Conservation (phyloP, 2,113 vertebrate genomes). For the Stictonetta naevosa region DNA sequence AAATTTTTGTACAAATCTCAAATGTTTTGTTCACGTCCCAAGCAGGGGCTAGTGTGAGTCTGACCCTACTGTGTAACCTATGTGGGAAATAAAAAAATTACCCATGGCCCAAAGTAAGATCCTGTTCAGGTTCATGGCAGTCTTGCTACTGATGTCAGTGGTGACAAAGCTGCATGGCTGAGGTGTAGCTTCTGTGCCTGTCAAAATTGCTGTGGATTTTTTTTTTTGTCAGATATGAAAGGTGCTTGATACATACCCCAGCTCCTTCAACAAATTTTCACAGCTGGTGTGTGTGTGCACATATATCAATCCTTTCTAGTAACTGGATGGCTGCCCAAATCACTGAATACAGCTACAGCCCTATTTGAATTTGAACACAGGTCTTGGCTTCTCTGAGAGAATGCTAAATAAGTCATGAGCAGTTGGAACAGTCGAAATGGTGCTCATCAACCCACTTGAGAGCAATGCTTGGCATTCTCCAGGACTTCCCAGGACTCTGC, state of each 20-base stretch:
- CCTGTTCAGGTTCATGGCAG: not conserved
- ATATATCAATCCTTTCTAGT: not conserved
- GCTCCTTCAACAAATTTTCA: not conserved
- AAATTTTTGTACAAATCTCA: not conserved
- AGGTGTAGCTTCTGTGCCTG: not conserved
- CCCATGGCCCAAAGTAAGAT: not conserved
- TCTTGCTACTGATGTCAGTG: not conserved
- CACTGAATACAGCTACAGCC: not conserved
- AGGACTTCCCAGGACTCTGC: not conserved
- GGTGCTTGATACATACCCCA: not conserved
- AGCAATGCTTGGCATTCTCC: not conserved
- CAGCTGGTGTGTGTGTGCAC: not conserved
- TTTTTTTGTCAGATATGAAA: not conserved
- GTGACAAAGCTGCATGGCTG: not conserved
- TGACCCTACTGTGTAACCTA: rapidly evolving
- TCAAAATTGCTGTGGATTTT: not conserved
- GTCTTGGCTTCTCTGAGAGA: not conserved
- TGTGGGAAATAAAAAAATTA: not conserved
- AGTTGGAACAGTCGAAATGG: not conserved
- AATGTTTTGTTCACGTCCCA: not conserved
- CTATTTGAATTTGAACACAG: not conserved
- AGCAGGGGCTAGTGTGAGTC: not conserved
- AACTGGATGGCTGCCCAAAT: not conserved
- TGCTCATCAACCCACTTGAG: not conserved
- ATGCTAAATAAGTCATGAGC: not conserved